Evolutionary conservation across 2,113 vertebrate genomes (phyloP), one percentile per base, ranked within the genome.

Genomic region (Diadophis punctatus): DNA sequence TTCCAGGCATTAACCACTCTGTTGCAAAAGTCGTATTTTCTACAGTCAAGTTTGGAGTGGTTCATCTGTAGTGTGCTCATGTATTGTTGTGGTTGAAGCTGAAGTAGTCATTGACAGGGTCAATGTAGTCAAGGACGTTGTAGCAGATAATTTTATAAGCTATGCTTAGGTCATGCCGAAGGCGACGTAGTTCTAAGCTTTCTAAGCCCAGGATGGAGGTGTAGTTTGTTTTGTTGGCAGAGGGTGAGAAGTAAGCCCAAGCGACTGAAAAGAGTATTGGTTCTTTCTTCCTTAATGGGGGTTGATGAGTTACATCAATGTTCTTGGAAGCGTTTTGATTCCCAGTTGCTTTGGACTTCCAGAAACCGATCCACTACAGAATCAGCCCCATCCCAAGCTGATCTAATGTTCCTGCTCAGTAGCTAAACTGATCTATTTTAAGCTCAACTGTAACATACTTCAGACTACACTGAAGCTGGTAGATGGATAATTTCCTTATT

Each of bases 281-380:
- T 6, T 52, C 14, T 52, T n/a, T n/a, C 58, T 91, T 89, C 52
- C 88, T 51, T 95, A 95, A 20, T 11, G 39, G 94, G 52, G 91
- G 1, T n/a, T 60, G 58, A 60, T 60, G 58, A 60, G 58, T 27
- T 11, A 60, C 58, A 60, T 60, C 58, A 10, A 60, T 27, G 4
- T 55, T 94, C 90, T 93, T 95, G 55, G 93, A 95, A 90, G 84
- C 34, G 30, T 91, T 93, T 90, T 88, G 88, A 86, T 91, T 88
- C 51, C 18, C 34, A 3, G 74, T 80, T 80, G 74, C 74, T 80
- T 39, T 39, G 68, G 7, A 8, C 16, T 80, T 39, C 74, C 74
- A 80, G 34, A 74, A 74, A 34, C 2, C 0, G n/a, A 34, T 34
- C n/a, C 5, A 74, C 12, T 34, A 2, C n/a, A 18, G 63, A n/a